Conservation (phyloP, 2,797 vertebrate genomes). For the Odontamblyopus lacepedii region DNA sequence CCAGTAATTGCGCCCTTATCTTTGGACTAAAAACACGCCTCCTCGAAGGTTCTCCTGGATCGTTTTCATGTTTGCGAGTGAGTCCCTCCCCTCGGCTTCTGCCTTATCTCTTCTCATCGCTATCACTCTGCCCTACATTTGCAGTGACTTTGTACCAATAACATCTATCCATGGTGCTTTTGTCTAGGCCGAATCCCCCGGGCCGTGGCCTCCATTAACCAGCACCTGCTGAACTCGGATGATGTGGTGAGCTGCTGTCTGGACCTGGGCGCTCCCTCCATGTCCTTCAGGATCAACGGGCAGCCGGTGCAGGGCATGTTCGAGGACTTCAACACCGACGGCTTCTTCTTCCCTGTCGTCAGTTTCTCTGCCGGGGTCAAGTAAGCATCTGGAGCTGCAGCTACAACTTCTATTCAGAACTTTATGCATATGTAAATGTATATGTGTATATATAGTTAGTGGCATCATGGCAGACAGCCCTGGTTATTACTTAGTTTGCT, state of each 20-base stretch:
- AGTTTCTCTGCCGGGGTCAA: conserved; percentile 99
- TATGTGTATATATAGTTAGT: too few species aligned
- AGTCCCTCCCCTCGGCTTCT: conserved; percentile 19
- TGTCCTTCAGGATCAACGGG: conserved; percentile 98
- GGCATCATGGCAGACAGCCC: too few species aligned
- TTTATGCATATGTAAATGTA: too few species aligned
- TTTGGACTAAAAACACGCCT: conserved; percentile 24
- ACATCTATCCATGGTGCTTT: conserved; percentile 45
- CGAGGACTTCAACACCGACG: conserved; percentile 95
- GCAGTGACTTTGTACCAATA: conserved; percentile 54
- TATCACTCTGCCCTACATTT: conserved; percentile 53
- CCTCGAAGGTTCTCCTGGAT: not conserved
- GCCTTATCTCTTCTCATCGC: conserved; percentile 1
- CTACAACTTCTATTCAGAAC: not conserved
- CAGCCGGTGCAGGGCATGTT: conserved; percentile 99
- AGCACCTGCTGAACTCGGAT: conserved; percentile 93
- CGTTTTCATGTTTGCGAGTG: not conserved
- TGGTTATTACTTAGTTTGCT: too few species aligned
- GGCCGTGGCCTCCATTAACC: conserved; percentile 94
- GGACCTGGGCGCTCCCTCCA: conserved; percentile 94
- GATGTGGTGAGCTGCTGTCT: conserved; percentile 98
- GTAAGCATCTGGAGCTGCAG: conserved; percentile 76
- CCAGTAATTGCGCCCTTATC: conserved; percentile 10
- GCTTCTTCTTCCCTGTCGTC: conserved; percentile 96
- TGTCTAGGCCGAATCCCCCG: conserved; percentile 89